Evolutionary conservation across 2,797 vertebrate genomes (phyloP), one percentile per base, ranked within the genome.

Genomic region (Epinephelus malabaricus): DNA sequence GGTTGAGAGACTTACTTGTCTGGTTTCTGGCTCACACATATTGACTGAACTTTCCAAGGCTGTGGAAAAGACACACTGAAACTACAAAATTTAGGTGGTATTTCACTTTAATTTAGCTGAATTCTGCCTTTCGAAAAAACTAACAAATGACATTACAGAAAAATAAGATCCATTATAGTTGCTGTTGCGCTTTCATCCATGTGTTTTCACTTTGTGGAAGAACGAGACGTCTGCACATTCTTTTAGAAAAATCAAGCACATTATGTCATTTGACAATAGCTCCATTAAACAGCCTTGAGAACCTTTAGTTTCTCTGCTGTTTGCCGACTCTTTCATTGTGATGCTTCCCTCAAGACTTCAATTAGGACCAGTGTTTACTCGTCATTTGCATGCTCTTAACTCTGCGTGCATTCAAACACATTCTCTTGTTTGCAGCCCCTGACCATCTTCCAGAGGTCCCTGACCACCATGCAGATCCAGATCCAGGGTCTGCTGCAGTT

Each of bases 391-490:
- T 58, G 0, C 30, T 47, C 19, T 71, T 58, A 23, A 6, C 30
- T 51, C 11, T 21, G 14, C 9, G 0, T 27, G 50, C 19, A 2
- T 59, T 50, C 27, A 51, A 53, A 53, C 18, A 9, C 15, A 5
- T 10, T 73, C n/a, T 72, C 55, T 80, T 71, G 76, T 90, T 79
- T 76, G 45, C 92, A 99, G 98, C 94, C 94, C 19, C 93, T 99
- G 80, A 98, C 97, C 30, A 5, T 95, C 89, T 97, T 97, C 95
- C 98, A 99, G 95, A 96, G 97, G 78, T 98, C 97, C 0, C 93
- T 99, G 88, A 98, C 96, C 87, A 96, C 97, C 84, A 98, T 99
- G 98, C 97, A 99, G 94, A 96, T 96, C 84, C 97, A 99, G 91
- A 94, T 97, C 63, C 95, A 96, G 64, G 97, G 96, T 3, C 94